phyloP scores from a whole-genome alignment of 2,888 invertebrate genomes.

The Chymomyza procnemis region DNA sequence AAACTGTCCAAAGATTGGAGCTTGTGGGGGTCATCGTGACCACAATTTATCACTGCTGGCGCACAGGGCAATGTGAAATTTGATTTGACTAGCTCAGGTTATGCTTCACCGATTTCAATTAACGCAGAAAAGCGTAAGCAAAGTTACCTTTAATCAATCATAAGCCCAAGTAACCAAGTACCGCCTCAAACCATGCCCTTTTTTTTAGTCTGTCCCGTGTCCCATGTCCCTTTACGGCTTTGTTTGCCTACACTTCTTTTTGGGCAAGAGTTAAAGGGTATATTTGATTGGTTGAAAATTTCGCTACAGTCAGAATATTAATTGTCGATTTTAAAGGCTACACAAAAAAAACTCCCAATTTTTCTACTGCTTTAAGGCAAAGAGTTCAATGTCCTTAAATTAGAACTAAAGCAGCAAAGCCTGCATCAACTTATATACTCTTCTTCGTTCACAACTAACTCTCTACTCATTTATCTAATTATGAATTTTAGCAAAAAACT shows the following conservation, averaged over 20 bases:
- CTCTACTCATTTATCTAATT: too few species aligned
- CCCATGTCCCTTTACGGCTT: background rate
- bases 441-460: too few species aligned
- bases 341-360: too few species aligned
- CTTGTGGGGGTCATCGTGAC: slow-evolving; percentile 10
- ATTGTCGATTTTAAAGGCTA: too few species aligned
- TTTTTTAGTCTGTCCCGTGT: slow-evolving; percentile 12
- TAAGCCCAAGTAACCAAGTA: slow-evolving; percentile 9
- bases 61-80: slow-evolving; percentile 3
- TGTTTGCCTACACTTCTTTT: slow-evolving; percentile 25
- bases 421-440: too few species aligned
- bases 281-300: too few species aligned
- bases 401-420: too few species aligned
- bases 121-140: slow-evolving; percentile 25
- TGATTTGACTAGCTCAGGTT: slow-evolving; percentile 1
- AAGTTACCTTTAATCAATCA: slow-evolving; percentile 53
- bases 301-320: too few species aligned
- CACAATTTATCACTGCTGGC: slow-evolving; percentile 48
- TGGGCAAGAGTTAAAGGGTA: background rate
- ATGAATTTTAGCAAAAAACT: too few species aligned
- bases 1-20: slow-evolving; percentile 37
- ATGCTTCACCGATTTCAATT: slow-evolving; percentile 51
- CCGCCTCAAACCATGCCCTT: slow-evolving; percentile 1
- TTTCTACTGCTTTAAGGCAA: too few species aligned
- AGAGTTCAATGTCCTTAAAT: too few species aligned